Base-by-base conservation (phyloP, 2,797 vertebrate species). In the Tragopan temminckii region DNA sequence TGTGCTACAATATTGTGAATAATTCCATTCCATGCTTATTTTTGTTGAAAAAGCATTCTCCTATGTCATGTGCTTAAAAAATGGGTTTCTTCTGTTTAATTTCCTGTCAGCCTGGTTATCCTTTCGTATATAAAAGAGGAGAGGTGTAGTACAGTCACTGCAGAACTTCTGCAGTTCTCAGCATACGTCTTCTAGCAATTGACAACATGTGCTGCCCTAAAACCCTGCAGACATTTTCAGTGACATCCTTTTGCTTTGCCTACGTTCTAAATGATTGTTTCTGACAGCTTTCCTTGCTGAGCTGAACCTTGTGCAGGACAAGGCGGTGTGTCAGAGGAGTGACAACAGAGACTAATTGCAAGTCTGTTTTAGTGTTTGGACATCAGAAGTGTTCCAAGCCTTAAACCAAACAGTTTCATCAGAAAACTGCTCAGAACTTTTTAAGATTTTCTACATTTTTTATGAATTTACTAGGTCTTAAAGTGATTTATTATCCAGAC, bases 401-500 rank as follows among this genome's bases (percentile, higher is more conserved):
- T 97, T 96, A 96, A 95, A 94, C 62, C 85, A 94, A 88, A 90
- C 66, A 89, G 81, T 93, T 93, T 82, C 91, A 70, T 71, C 17
- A 24, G 94, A 89, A 91, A 93, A 87, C 84, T 83, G 80, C 85
- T 93, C 81, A 85, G 84, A 97, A 87, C 68, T 96, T 95, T 95
- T 94, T 94, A 86, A 95, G 80, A 57, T 96, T 95, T 92, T 96
- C 92, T 90, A 88, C 70, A 64, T 93, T 96, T 97, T 97, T 93
- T 59, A 95, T 95, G 91, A 70, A 90, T 93, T 89, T 95, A 53
- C 53, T 71, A 89, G 76, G 45, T 96, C 94, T 96, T 83, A 85
- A 95, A 82, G 88, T 78, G 80, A 82, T 82, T 8, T 87, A 43
- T 90, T 97, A 94, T 75, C 90, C 57, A 66, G 50, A 74, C 85